A percentile compares a stretch with the other conserved stretches of the same genome.
These are phyloP conservation scores for Caenorhabditis sulstoni DNA, from an alignment of 2,888 invertebrate species.

Conservation along the genomic window DNA sequence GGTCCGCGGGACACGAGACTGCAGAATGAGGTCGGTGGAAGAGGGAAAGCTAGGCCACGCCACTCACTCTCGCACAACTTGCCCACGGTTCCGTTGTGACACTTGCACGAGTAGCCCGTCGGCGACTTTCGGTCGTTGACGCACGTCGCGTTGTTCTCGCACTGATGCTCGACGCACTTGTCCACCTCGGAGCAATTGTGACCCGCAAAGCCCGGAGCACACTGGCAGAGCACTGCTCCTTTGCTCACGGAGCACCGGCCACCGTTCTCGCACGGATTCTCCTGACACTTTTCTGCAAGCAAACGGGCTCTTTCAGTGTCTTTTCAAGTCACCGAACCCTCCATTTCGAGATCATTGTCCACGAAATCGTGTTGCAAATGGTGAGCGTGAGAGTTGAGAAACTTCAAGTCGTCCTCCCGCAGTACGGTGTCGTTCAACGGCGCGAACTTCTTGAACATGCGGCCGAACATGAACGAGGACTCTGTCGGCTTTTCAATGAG, in stretches of 20 bases:
- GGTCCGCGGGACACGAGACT: conserved; percentile 61
- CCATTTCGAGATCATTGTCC: conserved; percentile 60
- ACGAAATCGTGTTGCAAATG: conserved; percentile 66
- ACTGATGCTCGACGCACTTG: conserved; percentile 54
- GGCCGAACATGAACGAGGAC: conserved; percentile 40
- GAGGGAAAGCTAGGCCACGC: background rate
- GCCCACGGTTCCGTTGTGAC: conserved; percentile 61
- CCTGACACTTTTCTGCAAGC: conserved; percentile 57
- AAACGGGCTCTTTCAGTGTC: background rate
- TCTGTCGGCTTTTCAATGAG: conserved; percentile 33
- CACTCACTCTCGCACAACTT: conserved; percentile 63
- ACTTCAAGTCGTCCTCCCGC: conserved; percentile 56
- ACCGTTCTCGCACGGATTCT: conserved; percentile 59
- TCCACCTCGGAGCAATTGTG: conserved; percentile 55
- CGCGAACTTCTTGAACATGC: conserved; percentile 63
- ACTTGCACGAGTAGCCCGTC: conserved; percentile 61
- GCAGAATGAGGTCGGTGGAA: conserved; percentile 8
- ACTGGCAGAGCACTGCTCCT: conserved; percentile 53
- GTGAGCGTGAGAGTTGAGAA: conserved; percentile 64
- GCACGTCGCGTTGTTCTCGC: conserved; percentile 61
- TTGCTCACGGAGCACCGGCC: conserved; percentile 53
- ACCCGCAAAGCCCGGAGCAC: conserved; percentile 49
- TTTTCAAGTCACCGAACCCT: too few relatives aligned
- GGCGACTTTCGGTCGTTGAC: conserved; percentile 49
- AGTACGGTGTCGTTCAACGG: conserved; percentile 54